A percentile compares a stretch with the other conserved stretches of the same genome.
These are phyloP conservation scores for Bicyclus anynana DNA, from an alignment of 1,140 invertebrate species.

Conservation along the genomic window DNA sequence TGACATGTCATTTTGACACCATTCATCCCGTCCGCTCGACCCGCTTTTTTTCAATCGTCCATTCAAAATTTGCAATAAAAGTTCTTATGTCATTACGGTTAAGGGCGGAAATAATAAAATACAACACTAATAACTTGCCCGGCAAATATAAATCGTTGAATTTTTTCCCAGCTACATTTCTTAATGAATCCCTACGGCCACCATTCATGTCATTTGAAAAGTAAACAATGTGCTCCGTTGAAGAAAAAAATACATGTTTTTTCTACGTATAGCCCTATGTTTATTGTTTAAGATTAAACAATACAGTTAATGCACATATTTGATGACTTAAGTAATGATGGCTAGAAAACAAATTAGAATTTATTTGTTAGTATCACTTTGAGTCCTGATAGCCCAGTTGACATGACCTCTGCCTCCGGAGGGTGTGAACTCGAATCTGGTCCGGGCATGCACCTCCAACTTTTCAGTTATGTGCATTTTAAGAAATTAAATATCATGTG, in stretches of 20 bases:
- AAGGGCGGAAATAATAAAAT: conserved; percentile 14
- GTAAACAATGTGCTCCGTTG: conserved; percentile 67
- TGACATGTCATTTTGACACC: conserved; percentile 73
- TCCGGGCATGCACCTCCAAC: too few species aligned
- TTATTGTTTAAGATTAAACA: conserved; percentile 8
- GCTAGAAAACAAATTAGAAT: background rate
- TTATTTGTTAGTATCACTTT: too few species aligned
- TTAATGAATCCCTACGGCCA: conserved; percentile 64
- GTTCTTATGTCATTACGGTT: background rate
- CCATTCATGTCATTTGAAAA: conserved; percentile 70
- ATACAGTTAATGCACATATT: background rate
- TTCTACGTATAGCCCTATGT: conserved; percentile 2
- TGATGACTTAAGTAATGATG: background rate
- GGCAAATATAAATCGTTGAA: conserved; percentile 21
- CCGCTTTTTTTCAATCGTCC: conserved; percentile 41
- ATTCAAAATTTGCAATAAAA: background rate
- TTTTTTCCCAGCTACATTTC: conserved; percentile 58
- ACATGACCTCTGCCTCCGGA: too few species aligned
- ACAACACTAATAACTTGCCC: background rate
- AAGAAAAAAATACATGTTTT: conserved; percentile 29
- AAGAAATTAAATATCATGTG: too few species aligned
- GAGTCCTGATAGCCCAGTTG: too few species aligned
- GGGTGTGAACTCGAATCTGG: too few species aligned
- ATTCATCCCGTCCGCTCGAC: conserved; percentile 64
- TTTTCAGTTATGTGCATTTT: too few species aligned